Conservation (phyloP, 2,888 invertebrate genomes). For the Agrochola lota region DNA sequence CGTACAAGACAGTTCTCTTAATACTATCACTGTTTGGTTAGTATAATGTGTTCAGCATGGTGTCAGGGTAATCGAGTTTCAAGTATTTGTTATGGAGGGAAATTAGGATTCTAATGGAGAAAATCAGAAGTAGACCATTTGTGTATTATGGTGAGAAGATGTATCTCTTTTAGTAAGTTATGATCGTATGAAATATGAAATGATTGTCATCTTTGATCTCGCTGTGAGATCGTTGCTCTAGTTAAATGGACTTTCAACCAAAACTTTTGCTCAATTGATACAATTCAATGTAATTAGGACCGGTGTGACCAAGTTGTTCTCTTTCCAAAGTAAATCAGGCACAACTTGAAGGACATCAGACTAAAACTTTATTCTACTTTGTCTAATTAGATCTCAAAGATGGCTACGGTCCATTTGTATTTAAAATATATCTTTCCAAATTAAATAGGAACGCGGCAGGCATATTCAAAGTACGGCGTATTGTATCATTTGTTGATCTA, state of each 20-base stretch:
- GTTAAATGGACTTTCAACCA: neutral
- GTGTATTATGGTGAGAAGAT: too few species aligned
- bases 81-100: too few species aligned
- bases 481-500: constrained; percentile 3
- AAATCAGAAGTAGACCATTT: neutral
- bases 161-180: neutral
- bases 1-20: neutral
- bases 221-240: neutral
- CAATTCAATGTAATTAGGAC: neutral
- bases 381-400: constrained; percentile 9
- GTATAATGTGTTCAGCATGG: neutral
- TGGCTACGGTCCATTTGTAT: constrained; percentile 4
- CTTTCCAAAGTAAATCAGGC: neutral
- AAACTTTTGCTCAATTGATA: neutral
- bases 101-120: neutral
- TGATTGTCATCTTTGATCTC: constrained; percentile 1
- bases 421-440: constrained; percentile 18
- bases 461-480: neutral
- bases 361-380: constrained; percentile 1
- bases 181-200: neutral
- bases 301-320: neutral
- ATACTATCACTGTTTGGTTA: neutral
- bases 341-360: neutral
- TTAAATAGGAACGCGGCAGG: neutral
- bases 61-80: neutral